Evolutionary conservation across 2,113 vertebrate species (phyloP), one percentile per base, ranked within the genome.

Genomic region (Aleadryas rufinucha): DNA sequence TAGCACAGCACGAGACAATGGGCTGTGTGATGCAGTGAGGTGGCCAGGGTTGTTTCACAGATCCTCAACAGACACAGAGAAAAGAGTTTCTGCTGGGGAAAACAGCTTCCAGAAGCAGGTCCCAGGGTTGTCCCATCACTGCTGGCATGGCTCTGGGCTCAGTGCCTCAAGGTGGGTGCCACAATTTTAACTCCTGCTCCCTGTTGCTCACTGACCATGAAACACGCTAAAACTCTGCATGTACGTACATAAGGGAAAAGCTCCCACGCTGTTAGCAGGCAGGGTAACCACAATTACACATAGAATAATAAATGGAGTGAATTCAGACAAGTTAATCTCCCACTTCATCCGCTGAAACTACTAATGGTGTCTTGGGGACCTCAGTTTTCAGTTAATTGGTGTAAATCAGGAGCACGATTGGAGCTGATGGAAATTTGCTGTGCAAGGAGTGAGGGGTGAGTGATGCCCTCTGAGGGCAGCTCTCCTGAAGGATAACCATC

Each of bases 321-420:
- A 84, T 88, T 95, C 83, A 93, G 95, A 90, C 88, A 90, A 93
- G 94, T 96, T 97, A 92, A 96, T 95, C 90, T 96, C 90, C 79
- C 76, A 42, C 86, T 93, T 93, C 60, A 87, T 93, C 89, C 6
- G 11, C 89, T 76, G 84, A 79, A 95, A 83, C 78, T 89, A 82
- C 91, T 94, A 83, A 91, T 37, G 81, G 94, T 83, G 75, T 94
- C 93, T 85, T 53, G 37, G 84, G 87, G 93, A 89, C 84, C 75
- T 87, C 84, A 50, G 91, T 81, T 82, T 84, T 71, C 66, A 83
- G 64, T 83, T 94, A 87, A 83, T 87, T 80, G 87, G 91, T 80
- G 87, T 94, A 93, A 95, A 94, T 77, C 87, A 86, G 93, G 66
- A 91, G 89, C 61, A 26, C 9, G 2, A 13, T 13, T 24, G 16